A percentile compares a stretch with the other conserved stretches of the same genome.
Evolutionary conservation across 2,113 vertebrate genomes (phyloP).

Genomic region (Anas platyrhynchos): DNA sequence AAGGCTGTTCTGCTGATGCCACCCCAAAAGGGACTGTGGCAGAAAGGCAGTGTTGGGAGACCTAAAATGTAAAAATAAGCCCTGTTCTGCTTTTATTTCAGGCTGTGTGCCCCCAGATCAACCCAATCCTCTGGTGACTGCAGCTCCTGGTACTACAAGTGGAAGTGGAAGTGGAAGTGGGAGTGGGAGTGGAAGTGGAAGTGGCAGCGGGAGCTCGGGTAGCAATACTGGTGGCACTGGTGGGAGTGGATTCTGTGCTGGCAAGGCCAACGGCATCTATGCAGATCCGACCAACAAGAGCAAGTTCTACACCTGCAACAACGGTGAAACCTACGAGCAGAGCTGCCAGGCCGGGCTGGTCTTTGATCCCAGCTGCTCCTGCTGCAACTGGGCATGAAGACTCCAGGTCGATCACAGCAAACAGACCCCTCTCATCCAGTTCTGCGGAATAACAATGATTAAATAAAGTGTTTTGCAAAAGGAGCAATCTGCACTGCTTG

Average conservation of each 20-base stretch:
- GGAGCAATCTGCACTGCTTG: not conserved
- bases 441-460: not conserved
- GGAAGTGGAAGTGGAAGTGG: not conserved
- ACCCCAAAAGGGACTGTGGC: not conserved
- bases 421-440: too few relatives aligned
- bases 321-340: slow-evolving; percentile 47
- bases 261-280: slow-evolving; percentile 76
- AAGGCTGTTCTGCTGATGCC: not conserved
- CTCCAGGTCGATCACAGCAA: accelerated
- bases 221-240: not conserved
- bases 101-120: slow-evolving; percentile 30
- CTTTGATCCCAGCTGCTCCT: slow-evolving; percentile 74
- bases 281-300: slow-evolving; percentile 69
- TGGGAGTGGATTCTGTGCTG: slow-evolving; percentile 75
- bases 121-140: slow-evolving; percentile 43
- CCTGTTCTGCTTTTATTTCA: slow-evolving; percentile 27
- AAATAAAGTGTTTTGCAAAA: not conserved
- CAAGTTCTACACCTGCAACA: slow-evolving; percentile 70
- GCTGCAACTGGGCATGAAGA: slow-evolving; percentile 77
- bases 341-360: slow-evolving; percentile 60
- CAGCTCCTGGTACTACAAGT: not conserved
- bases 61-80: not conserved
- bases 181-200: not conserved
- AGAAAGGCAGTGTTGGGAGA: not conserved
- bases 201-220: not conserved